These are phyloP conservation scores for Andinoacara biseriatus DNA, from an alignment of 2,113 vertebrate species.

Conservation along the genomic window DNA sequence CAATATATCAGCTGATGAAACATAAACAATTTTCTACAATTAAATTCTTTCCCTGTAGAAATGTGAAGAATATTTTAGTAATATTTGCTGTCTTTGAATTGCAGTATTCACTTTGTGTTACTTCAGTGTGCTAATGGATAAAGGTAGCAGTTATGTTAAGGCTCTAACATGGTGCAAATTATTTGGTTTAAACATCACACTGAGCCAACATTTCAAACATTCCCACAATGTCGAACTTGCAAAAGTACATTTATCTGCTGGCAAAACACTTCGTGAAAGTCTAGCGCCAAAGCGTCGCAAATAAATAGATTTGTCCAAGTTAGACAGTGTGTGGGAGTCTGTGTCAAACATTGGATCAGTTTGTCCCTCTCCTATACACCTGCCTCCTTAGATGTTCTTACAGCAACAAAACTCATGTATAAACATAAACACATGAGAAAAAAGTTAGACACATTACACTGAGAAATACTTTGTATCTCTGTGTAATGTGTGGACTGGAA, in stretches of 20 bases:
- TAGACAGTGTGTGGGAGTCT: neutral
- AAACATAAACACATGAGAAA: neutral
- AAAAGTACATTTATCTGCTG: neutral
- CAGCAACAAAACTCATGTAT: neutral
- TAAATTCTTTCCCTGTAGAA: no score
- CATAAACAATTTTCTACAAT: neutral
- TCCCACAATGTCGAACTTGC: conserved; percentile 6
- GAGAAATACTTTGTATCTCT: neutral
- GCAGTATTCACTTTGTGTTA: neutral
- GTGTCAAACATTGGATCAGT: conserved; percentile 1
- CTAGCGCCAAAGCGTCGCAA: neutral
- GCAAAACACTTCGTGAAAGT: neutral
- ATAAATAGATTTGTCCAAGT: conserved; percentile 10
- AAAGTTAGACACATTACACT: neutral
- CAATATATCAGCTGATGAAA: neutral
- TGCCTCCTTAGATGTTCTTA: conserved; percentile 1
- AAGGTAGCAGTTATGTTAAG: neutral
- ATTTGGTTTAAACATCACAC: neutral
- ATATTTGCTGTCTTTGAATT: neutral
- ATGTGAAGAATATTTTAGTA: no score
- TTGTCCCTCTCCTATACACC: neutral
- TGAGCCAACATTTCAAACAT: neutral
- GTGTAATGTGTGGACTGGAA: neutral
- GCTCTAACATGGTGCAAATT: neutral
- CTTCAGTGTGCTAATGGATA: neutral